phyloP scores from a whole-genome alignment of 2,888 invertebrate genomes.

The Epirrhoe alternata region DNA sequence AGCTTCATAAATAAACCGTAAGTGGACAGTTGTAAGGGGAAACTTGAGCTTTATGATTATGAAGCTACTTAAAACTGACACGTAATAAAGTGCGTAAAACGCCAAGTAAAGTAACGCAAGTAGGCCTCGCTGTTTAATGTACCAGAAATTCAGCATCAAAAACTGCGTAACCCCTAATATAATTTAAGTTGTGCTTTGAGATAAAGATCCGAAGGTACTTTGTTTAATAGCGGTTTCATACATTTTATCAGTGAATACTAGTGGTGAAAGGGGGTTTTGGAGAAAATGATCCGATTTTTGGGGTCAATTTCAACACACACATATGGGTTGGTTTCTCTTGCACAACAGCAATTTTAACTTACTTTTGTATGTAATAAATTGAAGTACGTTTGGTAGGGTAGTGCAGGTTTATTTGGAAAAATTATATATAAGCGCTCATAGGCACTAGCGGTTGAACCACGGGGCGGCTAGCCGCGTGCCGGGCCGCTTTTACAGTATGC shows the following conservation, averaged over 20 bases:
- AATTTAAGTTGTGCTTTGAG: conserved; percentile 49
- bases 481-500: too few species aligned
- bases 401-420: too few species aligned
- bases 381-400: too few species aligned
- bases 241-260: conserved; percentile 27
- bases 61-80: conserved; percentile 41
- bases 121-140: conserved; percentile 26
- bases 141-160: conserved; percentile 43
- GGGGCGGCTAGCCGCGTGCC: too few species aligned
- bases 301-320: conserved; percentile 13
- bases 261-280: conserved; percentile 12
- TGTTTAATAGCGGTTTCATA: conserved; percentile 26
- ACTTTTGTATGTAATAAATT: not conserved
- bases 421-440: too few species aligned
- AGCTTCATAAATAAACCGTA: conserved; percentile 52
- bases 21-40: conserved; percentile 46
- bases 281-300: conserved; percentile 18
- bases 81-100: conserved; percentile 34
- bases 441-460: too few species aligned
- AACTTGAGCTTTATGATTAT: conserved; percentile 46
- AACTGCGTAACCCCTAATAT: conserved; percentile 38
- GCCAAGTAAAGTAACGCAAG: conserved; percentile 23
- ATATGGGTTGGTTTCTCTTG: not conserved
- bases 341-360: not conserved
- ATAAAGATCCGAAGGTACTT: conserved; percentile 44